Evolutionary conservation across 2,113 vertebrate genomes (phyloP).

Genomic region (Albula goreensis): DNA sequence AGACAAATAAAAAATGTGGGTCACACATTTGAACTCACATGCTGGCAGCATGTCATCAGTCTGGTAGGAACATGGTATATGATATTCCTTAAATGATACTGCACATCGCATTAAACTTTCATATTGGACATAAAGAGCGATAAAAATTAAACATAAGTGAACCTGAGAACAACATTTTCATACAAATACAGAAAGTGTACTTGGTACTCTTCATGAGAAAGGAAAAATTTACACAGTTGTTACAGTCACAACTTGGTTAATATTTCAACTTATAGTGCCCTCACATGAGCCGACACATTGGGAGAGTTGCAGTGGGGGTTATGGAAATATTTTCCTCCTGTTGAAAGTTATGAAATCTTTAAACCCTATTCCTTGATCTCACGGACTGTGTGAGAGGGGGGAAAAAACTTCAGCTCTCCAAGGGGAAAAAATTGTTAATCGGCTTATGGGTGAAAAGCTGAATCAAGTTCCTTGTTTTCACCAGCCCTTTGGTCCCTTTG

Average conservation of each 20-base stretch:
- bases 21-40: neutral
- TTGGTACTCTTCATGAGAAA: neutral
- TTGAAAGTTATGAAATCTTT: neutral
- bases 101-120: no score
- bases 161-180: no score
- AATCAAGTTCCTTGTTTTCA: constrained; percentile 49
- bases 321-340: constrained; percentile 49
- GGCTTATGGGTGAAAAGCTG: constrained; percentile 57
- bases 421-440: constrained; percentile 65
- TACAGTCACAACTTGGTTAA: neutral
- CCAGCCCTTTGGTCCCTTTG: constrained; percentile 40
- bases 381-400: constrained; percentile 33
- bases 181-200: neutral
- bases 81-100: no score
- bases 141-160: no score
- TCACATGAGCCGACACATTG: constrained; percentile 63
- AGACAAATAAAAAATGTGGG: neutral
- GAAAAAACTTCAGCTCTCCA: constrained; percentile 52
- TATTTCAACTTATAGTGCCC: neutral
- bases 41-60: neutral
- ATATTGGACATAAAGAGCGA: no score
- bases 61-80: neutral
- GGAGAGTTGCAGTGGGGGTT: constrained; percentile 53
- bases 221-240: neutral
- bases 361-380: constrained; percentile 47